Conservation (phyloP, 2,888 invertebrate species). For the Callyntrura sp. region DNA sequence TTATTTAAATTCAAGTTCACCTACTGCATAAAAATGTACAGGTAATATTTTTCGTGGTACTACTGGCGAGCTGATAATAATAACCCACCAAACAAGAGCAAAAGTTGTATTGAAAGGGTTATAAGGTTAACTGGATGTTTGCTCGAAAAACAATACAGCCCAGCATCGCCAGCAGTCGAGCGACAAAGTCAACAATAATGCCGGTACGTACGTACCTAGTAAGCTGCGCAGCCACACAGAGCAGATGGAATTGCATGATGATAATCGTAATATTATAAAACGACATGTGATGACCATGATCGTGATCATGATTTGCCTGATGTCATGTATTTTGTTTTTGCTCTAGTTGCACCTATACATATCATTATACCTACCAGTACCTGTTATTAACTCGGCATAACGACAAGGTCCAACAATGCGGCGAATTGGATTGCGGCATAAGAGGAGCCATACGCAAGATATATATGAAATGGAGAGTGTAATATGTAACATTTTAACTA, state of each 20-base stretch:
- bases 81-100: conserved; percentile 38
- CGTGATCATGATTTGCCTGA: conserved; percentile 37
- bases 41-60: neutral
- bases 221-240: neutral
- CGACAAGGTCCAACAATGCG: conserved; percentile 14
- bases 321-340: conserved; percentile 37
- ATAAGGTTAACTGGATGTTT: neutral
- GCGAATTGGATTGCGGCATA: neutral
- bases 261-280: conserved; percentile 2
- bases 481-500: conserved; percentile 20
- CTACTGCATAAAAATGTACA: neutral
- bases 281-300: conserved; percentile 36
- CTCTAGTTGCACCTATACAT: conserved; percentile 8
- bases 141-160: no score
- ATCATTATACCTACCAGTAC: no score
- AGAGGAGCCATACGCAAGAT: no score
- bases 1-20: conserved; percentile 45
- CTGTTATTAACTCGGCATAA: conserved; percentile 8
- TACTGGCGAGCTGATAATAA: conserved; percentile 3
- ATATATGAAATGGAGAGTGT: conserved; percentile 32
- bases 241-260: conserved; percentile 41
- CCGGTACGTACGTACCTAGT: no score
- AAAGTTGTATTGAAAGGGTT: conserved; percentile 11
- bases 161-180: no score
- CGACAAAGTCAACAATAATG: no score